phyloP scores from a whole-genome alignment of 2,113 vertebrate genomes.

The Eleginops maclovinus region DNA sequence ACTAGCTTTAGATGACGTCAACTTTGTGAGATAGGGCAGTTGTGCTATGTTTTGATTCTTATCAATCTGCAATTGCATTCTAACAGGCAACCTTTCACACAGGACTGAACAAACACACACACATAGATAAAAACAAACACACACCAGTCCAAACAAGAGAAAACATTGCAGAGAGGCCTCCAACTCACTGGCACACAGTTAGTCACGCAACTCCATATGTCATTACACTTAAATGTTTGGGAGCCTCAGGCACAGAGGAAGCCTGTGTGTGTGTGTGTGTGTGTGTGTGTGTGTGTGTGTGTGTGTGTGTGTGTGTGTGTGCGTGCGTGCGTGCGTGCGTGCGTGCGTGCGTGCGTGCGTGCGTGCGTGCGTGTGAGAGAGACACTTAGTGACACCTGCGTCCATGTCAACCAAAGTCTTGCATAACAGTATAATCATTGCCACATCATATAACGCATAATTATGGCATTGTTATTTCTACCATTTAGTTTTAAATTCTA shows the following conservation, averaged over 20 bases:
- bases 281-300: conserved; percentile 13
- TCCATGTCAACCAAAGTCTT: not conserved
- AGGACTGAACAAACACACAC: not conserved
- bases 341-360: not conserved
- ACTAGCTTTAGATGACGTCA: too few species aligned
- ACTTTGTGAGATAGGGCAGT: too few species aligned
- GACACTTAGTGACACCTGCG: not conserved
- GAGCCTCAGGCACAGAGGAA: conserved; percentile 37
- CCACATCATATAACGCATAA: not conserved
- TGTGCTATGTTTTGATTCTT: too few species aligned
- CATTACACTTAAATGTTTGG: conserved; percentile 58
- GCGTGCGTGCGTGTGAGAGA: conserved; percentile 1
- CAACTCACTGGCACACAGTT: conserved; percentile 19
- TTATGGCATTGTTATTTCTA: not conserved
- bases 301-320: conserved; percentile 23
- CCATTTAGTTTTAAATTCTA: conserved; percentile 6
- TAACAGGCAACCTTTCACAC: not conserved
- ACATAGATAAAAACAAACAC: not conserved
- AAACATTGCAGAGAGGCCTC: conserved; percentile 35
- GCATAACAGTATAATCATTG: not conserved
- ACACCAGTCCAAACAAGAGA: conserved; percentile 9
- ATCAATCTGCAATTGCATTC: too few species aligned
- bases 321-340: conserved; percentile 11
- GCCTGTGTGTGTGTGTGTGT: conserved; percentile 31
- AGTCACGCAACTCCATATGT: conserved; percentile 64